Evolutionary conservation across 2,797 vertebrate genomes (phyloP).

Genomic region (Typhlichthys eigenmanni): DNA sequence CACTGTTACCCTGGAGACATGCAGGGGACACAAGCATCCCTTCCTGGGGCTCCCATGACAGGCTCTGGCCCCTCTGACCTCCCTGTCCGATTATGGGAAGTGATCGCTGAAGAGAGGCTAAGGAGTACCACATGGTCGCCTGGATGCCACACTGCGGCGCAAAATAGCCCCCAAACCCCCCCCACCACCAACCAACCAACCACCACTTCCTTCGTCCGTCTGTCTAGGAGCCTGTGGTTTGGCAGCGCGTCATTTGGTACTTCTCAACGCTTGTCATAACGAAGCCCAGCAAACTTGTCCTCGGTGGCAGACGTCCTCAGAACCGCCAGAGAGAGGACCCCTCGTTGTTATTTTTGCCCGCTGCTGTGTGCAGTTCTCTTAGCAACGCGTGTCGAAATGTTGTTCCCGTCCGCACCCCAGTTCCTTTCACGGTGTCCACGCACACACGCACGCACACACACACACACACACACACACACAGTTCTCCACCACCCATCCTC

Average conservation of each 20-base stretch:
- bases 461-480: slow-evolving; percentile 12
- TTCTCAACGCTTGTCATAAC: slow-evolving; percentile 35
- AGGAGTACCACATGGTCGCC: slow-evolving; percentile 60
- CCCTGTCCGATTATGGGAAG: slow-evolving; percentile 32
- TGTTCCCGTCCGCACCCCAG: not conserved
- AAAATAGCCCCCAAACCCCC: too few relatives aligned
- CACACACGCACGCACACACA: slow-evolving; percentile 17
- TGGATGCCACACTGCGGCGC: not conserved
- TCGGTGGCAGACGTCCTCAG: too few relatives aligned
- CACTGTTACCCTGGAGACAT: slow-evolving; percentile 5
- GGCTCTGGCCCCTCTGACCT: slow-evolving; percentile 38
- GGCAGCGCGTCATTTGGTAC: slow-evolving; percentile 59
- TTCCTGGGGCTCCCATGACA: slow-evolving; percentile 13
- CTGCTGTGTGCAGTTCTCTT: not conserved
- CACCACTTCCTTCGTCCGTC: slow-evolving; percentile 43
- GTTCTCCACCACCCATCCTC: not conserved
- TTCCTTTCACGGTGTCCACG: slow-evolving; percentile 22
- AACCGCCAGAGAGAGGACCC: not conserved
- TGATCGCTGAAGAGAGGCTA: slow-evolving; percentile 51
- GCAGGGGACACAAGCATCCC: slow-evolving; percentile 7
- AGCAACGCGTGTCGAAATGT: slow-evolving; percentile 10
- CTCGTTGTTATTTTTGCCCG: not conserved
- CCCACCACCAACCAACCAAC: too few relatives aligned
- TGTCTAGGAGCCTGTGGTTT: slow-evolving; percentile 53
- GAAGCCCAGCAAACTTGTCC: slow-evolving; percentile 16